Conservation (phyloP, 2,888 invertebrate genomes). For the Mylabris sibirica region DNA sequence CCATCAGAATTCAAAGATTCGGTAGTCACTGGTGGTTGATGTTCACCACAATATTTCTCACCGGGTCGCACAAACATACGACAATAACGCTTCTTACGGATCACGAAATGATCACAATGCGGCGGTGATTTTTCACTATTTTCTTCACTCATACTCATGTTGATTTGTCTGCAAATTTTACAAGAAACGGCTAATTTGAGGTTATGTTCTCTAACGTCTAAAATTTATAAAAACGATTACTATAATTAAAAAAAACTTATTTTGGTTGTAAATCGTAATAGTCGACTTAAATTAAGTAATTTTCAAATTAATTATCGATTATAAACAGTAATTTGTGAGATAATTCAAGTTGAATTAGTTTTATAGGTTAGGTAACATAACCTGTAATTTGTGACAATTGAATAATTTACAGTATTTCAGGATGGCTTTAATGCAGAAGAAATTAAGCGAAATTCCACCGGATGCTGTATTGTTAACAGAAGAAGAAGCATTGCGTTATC, state of each 20-base stretch:
- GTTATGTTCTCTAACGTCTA: not conserved
- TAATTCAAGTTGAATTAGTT: not conserved
- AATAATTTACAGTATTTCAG: not conserved
- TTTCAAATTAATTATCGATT: too few species aligned
- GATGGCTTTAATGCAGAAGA: slow-evolving; percentile 68
- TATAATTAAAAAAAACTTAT: too few species aligned
- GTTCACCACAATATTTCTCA: slow-evolving; percentile 77
- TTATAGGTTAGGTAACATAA: slow-evolving; percentile 14
- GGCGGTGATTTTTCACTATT: not conserved
- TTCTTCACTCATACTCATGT: not conserved
- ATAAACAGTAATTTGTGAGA: too few species aligned
- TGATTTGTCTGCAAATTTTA: too few species aligned
- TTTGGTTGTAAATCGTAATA: too few species aligned
- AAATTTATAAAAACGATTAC: not conserved
- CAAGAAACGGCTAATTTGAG: not conserved
- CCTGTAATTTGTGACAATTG: slow-evolving; percentile 1
- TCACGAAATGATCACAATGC: slow-evolving; percentile 72
- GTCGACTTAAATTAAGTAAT: too few species aligned
- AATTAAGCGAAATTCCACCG: slow-evolving; percentile 63
- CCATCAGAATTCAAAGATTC: slow-evolving; percentile 54
- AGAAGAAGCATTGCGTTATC: slow-evolving; percentile 68
- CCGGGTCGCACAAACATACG: slow-evolving; percentile 78
- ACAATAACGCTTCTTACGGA: slow-evolving; percentile 76
- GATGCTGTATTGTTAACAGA: slow-evolving; percentile 68
- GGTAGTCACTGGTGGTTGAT: slow-evolving; percentile 51